phyloP scores from a whole-genome alignment of 2,888 invertebrate genomes.

The Rhaphigaster nebulosa region DNA sequence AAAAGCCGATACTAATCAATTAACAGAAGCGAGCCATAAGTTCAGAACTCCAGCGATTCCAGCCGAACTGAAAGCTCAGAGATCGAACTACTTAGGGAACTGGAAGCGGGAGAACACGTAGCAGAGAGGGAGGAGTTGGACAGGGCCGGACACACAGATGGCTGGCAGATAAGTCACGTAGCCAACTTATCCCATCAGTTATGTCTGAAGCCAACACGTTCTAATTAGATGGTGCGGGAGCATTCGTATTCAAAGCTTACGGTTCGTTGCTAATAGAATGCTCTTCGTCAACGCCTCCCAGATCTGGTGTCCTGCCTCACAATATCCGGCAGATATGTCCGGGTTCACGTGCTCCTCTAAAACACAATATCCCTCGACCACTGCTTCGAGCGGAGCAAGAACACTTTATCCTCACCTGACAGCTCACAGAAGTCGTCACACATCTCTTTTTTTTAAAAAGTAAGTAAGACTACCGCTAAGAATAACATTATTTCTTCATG shows the following conservation, averaged over 20 bases:
- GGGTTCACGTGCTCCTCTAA: background rate
- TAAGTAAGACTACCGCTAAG: too few relatives aligned
- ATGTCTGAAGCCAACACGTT: background rate
- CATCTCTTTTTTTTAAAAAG: background rate
- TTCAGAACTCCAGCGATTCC: background rate
- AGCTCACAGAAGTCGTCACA: background rate
- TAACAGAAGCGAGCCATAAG: background rate
- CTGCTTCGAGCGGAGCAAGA: background rate
- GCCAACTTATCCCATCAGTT: constrained; percentile 46
- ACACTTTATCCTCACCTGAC: background rate
- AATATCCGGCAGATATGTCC: constrained; percentile 20
- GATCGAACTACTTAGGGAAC: constrained; percentile 25
- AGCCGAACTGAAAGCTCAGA: background rate
- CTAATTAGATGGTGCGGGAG: background rate
- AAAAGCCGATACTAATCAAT: background rate
- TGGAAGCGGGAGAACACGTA: constrained; percentile 9
- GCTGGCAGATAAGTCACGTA: constrained; percentile 13
- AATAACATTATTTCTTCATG: too few relatives aligned
- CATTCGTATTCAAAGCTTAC: constrained; percentile 43
- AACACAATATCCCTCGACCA: background rate
- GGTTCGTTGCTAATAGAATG: background rate
- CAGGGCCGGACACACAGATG: constrained; percentile 14
- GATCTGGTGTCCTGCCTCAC: background rate
- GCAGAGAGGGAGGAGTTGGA: background rate
- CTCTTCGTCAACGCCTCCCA: constrained; percentile 3